These are phyloP conservation scores for Brachynemurus nebulosus DNA, from an alignment of 2,888 invertebrate genomes.

Conservation along the genomic window DNA sequence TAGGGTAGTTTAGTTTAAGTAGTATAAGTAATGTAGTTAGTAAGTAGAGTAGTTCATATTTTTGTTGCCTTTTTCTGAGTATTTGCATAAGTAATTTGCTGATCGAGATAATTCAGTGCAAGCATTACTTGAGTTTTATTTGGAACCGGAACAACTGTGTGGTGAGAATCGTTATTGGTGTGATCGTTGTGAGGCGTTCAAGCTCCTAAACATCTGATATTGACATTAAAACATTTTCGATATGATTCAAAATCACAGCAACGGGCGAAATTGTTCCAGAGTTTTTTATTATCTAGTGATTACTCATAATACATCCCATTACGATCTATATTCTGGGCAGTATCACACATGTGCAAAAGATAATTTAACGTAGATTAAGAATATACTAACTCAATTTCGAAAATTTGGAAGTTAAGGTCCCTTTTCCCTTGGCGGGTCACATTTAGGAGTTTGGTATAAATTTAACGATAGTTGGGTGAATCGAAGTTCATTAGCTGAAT, in stretches of 20 bases:
- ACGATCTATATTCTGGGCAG: constrained; percentile 71
- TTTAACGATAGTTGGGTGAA: constrained; percentile 70
- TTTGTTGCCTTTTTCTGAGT: no score
- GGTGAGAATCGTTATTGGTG: constrained; percentile 77
- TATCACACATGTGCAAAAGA: constrained; percentile 74
- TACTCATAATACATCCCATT: constrained; percentile 34
- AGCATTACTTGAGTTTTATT: constrained; percentile 60
- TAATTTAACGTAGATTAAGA: no score
- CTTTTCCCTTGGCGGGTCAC: no score
- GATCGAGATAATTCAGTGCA: constrained; percentile 50
- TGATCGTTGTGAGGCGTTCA: constrained; percentile 57
- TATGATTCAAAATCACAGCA: constrained; percentile 56
- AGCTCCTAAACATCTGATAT: constrained; percentile 61
- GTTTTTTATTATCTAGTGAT: constrained; percentile 32
- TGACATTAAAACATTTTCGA: constrained; percentile 69
- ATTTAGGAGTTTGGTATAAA: constrained; percentile 56
- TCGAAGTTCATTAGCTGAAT: constrained; percentile 37
- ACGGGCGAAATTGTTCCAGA: constrained; percentile 65
- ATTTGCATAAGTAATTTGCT: no score
- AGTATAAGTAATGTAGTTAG: no score
- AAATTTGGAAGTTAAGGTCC: no score
- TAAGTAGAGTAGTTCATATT: no score
- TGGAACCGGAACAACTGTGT: constrained; percentile 59
- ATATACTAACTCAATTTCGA: no score
- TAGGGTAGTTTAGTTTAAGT: no score